phyloP scores from a whole-genome alignment of 2,797 vertebrate species.

The Paramormyrops hopkinsi region DNA sequence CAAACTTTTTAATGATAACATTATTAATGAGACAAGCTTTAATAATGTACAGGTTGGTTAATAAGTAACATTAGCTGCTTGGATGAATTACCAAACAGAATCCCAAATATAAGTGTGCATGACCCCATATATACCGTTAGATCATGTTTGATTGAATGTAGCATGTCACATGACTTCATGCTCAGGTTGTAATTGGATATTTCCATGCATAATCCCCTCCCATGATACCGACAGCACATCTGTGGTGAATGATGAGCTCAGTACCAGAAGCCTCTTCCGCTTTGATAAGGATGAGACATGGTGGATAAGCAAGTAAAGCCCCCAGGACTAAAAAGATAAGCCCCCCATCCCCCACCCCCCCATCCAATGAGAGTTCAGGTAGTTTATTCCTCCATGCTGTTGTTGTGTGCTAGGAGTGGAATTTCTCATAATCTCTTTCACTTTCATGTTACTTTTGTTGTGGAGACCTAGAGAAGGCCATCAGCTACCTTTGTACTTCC shows the following conservation, averaged over 20 bases:
- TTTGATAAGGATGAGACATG: conserved; percentile 48
- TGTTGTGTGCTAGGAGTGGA: conserved; percentile 19
- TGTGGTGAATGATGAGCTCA: conserved; percentile 16
- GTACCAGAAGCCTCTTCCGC: conserved; percentile 33
- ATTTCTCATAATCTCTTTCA: conserved; percentile 27
- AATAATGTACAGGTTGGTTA: not conserved
- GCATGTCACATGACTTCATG: not conserved
- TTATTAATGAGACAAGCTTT: not conserved
- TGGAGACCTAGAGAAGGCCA: conserved; percentile 16
- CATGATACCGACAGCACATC: not conserved
- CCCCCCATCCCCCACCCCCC: conserved; percentile 35
- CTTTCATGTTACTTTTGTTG: conserved; percentile 32
- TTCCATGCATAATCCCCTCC: not conserved
- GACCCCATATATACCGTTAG: not conserved
- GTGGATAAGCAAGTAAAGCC: conserved; percentile 50
- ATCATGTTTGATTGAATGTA: not conserved
- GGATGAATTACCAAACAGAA: not conserved
- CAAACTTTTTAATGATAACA: not conserved
- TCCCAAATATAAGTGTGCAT: not conserved
- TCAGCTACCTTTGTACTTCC: not conserved
- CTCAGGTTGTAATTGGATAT: not conserved
- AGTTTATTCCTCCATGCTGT: conserved; percentile 16
- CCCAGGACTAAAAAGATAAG: conserved; percentile 42
- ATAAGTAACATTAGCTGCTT: not conserved
- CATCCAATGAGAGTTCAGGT: conserved; percentile 45